Evolutionary conservation across 2,888 invertebrate genomes (phyloP).

Genomic region (Blera fallax): DNA sequence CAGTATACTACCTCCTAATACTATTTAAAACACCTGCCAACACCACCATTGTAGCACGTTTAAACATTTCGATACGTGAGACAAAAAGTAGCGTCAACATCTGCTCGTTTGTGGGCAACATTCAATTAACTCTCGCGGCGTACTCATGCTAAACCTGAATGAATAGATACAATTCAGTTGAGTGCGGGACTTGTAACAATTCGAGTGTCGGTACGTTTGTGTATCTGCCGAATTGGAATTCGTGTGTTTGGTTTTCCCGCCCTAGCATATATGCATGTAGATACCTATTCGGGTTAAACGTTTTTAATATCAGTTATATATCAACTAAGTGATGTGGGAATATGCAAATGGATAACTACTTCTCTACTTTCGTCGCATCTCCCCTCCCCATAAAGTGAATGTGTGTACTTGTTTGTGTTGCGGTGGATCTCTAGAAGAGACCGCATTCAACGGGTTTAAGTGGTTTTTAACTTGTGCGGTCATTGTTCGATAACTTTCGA

Average conservation of each 20-base stretch:
- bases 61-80: not conserved
- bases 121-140: slow-evolving; percentile 5
- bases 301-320: slow-evolving; percentile 3
- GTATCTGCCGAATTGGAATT: not conserved
- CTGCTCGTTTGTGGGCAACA: slow-evolving; percentile 9
- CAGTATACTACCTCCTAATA: not conserved
- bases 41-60: not conserved
- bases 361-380: not conserved
- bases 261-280: not conserved
- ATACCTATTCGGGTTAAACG: slow-evolving; percentile 7
- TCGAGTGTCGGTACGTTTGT: slow-evolving; percentile 16
- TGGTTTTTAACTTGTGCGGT: slow-evolving; percentile 9
- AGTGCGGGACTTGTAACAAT: slow-evolving; percentile 43
- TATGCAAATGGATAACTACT: slow-evolving; percentile 35
- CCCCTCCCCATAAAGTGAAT: not conserved
- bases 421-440: not conserved
- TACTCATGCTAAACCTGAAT: slow-evolving; percentile 18
- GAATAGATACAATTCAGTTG: slow-evolving; percentile 49
- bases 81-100: slow-evolving; percentile 11
- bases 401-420: not conserved
- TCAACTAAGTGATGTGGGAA: slow-evolving; percentile 38
- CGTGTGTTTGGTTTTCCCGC: slow-evolving; percentile 7
- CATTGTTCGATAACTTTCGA: slow-evolving; percentile 7
- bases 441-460: not conserved
- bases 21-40: not conserved